Base-by-base conservation (phyloP, 2,113 vertebrate species). In the Ivindomyrus marchei region DNA sequence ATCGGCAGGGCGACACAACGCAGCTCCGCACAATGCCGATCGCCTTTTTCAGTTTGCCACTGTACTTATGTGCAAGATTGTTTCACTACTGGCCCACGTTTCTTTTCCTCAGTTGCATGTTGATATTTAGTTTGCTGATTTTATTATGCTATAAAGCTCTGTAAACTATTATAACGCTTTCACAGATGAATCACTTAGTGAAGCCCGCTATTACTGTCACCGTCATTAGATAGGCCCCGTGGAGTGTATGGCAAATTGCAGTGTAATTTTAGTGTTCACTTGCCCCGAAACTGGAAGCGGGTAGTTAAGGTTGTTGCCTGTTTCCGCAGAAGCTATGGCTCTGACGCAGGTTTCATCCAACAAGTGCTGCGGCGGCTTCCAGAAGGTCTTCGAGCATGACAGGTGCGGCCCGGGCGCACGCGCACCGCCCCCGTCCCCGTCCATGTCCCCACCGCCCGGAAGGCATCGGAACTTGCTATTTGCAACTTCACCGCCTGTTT, bases 381-480 rank as follows among this genome's bases (percentile, higher is more conserved):
- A 99, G 95, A 99, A 99, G 92, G 98, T 99, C 21, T 99, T 97
- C 91, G 98, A 99, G 92, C 98, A 99, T 27, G 97, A 98, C 92
- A 99, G 98, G 98, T 99, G 89, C 90, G 70, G 19, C 9, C 2
- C 3, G 7, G 45, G 45, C 10, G 39, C 24, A n/a, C 45, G 39
- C 21, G 17, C 77, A 42, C 31, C 39, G 24, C 3, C 49, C 11
- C 49, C 13, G 24, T 15, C 49, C 11, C 49, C 13, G 15, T 53
- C 52, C 0, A 11, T 10, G 52, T 52, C 50, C 24, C 7, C 56
- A 9, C 21, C 1, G 13, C 17, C 74, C 17, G 13, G 3, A 31
- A 4, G 13, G 1, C 74, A 19, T 80, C 4, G 36, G n/a, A 70
- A 77, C 70, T 77, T 15, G 36, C 36, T 39, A 77, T 36, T 77